Conservation (phyloP, 2,113 vertebrate species). For the Carettochelys insculpta region DNA sequence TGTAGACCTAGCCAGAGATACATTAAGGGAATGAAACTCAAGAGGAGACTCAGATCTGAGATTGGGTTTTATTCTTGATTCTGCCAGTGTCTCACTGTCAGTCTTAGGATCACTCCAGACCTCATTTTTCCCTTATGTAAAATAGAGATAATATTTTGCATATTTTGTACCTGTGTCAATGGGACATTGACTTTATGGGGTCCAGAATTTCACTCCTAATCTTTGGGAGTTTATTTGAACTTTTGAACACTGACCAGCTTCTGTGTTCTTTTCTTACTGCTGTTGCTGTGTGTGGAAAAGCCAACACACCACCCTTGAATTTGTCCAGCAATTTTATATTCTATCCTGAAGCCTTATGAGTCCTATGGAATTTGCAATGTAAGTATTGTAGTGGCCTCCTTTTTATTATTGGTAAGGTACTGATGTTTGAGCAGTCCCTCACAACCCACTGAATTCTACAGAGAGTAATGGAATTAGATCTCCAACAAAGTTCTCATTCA, state of each 20-base stretch:
- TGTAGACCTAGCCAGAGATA: not conserved
- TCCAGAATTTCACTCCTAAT: not conserved
- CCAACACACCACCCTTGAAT: not conserved
- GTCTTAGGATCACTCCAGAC: not conserved
- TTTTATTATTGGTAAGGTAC: conserved; percentile 4
- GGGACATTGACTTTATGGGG: not conserved
- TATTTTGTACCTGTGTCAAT: not conserved
- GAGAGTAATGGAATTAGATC: not conserved
- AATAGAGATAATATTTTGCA: not conserved
- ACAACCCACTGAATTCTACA: not conserved
- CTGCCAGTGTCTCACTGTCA: not conserved
- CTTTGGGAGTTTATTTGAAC: not conserved
- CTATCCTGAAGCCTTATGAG: not conserved
- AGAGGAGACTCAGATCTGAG: not conserved
- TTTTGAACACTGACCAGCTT: not conserved
- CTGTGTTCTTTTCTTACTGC: not conserved
- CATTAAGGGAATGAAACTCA: not conserved
- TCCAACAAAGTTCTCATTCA: not conserved
- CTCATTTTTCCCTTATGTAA: not conserved
- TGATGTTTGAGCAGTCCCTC: not conserved
- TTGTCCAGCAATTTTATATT: not conserved
- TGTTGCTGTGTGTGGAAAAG: not conserved
- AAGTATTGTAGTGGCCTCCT: not conserved
- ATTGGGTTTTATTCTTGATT: not conserved
- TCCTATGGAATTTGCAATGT: not conserved